A percentile compares a stretch with the other conserved stretches of the same genome.
Conservation (phyloP, 2,888 invertebrate genomes). For the Tiphia femorata region DNA sequence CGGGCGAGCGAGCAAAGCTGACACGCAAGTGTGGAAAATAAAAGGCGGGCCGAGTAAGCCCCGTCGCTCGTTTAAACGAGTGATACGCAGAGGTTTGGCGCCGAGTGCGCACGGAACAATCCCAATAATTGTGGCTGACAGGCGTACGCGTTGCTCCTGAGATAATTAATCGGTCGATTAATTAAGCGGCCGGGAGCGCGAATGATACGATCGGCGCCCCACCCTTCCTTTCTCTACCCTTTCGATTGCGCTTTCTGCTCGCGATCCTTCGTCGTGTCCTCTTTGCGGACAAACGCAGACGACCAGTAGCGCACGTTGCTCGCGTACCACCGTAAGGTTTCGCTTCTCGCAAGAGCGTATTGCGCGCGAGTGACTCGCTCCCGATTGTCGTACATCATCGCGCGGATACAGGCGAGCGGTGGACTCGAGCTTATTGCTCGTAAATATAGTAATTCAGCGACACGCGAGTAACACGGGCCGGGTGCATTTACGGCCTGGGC, state of each 20-base stretch:
- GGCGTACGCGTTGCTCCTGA: slow-evolving; percentile 28
- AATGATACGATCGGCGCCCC: slow-evolving; percentile 14
- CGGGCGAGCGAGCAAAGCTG: too few relatives aligned
- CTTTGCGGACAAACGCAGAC: too few relatives aligned
- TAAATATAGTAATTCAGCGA: slow-evolving; percentile 34
- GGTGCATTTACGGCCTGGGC: slow-evolving; percentile 24
- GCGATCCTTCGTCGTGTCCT: background rate
- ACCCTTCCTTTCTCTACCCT: background rate
- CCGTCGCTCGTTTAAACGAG: too few relatives aligned
- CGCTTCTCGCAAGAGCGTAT: too few relatives aligned
- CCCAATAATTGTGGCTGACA: slow-evolving; percentile 40
- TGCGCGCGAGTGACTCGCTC: slow-evolving; percentile 8
- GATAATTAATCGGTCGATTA: slow-evolving; percentile 48
- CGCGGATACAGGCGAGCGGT: slow-evolving; percentile 13
- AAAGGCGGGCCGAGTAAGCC: too few relatives aligned
- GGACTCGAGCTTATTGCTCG: slow-evolving; percentile 33
- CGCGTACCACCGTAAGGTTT: too few relatives aligned
- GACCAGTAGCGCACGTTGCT: too few relatives aligned
- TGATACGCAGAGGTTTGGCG: background rate
- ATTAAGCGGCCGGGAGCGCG: slow-evolving; percentile 30
- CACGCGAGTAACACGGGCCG: slow-evolving; percentile 18
- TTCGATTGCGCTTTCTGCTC: background rate
- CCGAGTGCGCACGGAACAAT: slow-evolving; percentile 36
- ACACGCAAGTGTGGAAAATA: too few relatives aligned
- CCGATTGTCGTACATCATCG: slow-evolving; percentile 31